Evolutionary conservation across 2,113 vertebrate species (phyloP).

Genomic region (Circaetus gallicus): DNA sequence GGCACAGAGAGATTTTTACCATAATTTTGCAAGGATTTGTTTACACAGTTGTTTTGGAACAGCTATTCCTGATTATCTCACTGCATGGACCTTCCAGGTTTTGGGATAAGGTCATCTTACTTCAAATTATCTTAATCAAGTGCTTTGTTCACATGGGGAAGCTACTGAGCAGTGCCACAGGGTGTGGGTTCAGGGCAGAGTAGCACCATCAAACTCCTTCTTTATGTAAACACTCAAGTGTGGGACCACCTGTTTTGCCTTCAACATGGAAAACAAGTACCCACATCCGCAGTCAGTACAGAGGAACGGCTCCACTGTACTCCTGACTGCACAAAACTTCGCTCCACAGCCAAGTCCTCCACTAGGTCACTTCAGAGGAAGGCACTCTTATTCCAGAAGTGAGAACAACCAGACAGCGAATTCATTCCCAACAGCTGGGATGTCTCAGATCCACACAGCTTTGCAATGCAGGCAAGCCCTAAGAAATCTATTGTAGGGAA

Average conservation of each 20-base stretch:
- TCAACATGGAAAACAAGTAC: neutral
- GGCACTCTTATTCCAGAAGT: neutral
- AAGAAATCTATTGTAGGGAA: conserved; percentile 18
- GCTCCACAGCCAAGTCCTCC: neutral
- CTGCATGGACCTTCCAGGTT: neutral
- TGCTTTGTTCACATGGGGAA: neutral
- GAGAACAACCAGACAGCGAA: neutral
- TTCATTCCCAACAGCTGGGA: neutral
- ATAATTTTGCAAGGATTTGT: neutral
- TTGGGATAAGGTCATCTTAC: neutral
- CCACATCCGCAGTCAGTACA: neutral
- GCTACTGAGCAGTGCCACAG: neutral
- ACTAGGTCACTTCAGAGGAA: neutral
- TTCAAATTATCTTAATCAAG: neutral
- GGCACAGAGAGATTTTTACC: neutral
- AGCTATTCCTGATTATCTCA: neutral
- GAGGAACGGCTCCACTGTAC: neutral
- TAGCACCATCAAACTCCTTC: neutral
- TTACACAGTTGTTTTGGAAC: neutral
- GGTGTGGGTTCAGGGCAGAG: neutral
- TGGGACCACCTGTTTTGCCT: neutral
- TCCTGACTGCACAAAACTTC: neutral
- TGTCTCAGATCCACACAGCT: conserved; percentile 12
- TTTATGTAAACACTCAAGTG: neutral
- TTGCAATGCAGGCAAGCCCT: neutral